phyloP scores from a whole-genome alignment of 2,797 vertebrate species.

The Lophotriccus pileatus region DNA sequence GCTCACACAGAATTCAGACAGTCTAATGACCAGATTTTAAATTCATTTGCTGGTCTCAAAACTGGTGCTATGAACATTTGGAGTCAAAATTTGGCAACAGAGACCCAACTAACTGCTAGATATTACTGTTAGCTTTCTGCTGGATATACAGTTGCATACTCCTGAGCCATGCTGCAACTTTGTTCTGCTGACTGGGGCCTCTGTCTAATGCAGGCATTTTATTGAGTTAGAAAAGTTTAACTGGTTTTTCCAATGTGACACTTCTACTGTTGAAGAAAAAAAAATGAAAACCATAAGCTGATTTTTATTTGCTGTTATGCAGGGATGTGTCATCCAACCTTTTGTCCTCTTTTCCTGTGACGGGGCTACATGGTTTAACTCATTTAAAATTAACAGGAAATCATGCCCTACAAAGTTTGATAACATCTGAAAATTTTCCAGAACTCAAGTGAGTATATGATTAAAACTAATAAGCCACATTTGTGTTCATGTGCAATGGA shows the following conservation, averaged over 20 bases:
- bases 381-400: slow-evolving; percentile 95
- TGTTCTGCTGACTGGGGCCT: not conserved
- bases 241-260: not conserved
- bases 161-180: not conserved
- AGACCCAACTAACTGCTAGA: not conserved
- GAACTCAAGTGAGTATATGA: slow-evolving; percentile 85
- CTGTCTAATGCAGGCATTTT: not conserved
- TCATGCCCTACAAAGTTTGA: slow-evolving; percentile 83
- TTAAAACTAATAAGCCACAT: slow-evolving; percentile 77
- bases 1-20: not conserved
- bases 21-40: not conserved
- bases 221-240: not conserved
- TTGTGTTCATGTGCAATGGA: slow-evolving; percentile 73
- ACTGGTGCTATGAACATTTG: not conserved
- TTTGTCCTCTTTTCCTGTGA: slow-evolving; percentile 87
- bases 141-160: not conserved
- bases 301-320: slow-evolving; percentile 73
- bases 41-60: not conserved
- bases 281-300: slow-evolving; percentile 24
- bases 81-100: not conserved
- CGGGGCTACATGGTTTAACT: slow-evolving; percentile 87
- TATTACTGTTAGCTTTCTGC: not conserved
- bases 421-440: slow-evolving; percentile 88
- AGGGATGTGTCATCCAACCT: slow-evolving; percentile 93
- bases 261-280: not conserved